Base-by-base conservation (phyloP, 2,113 vertebrate genomes). In the Syngnathus floridae region DNA sequence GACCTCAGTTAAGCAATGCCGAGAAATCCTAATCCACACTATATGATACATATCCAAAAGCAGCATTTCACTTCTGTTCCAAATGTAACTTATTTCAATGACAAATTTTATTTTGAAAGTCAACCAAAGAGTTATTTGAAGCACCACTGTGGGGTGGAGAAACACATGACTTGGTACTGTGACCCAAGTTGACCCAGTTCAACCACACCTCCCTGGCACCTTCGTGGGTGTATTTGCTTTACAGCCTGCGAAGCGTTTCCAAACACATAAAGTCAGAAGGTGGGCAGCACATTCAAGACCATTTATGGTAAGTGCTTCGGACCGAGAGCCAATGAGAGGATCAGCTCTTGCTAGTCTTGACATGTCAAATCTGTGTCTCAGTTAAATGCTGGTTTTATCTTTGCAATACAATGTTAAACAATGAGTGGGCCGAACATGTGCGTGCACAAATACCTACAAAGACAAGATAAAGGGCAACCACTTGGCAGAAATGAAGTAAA, bases 301-400 rank as follows among this genome's bases (percentile, higher is more conserved):
- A 79, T 87, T 87, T 87, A 86, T 83, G 83, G 83, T 71, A 58
- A 64, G 83, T 73, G 75, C 70, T 64, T 57, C 49, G 65, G 67
- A 74, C 60, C 66, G 16, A 5, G 17, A 46, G 75, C 55, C 14
- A 8, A 38, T 45, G 45, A 56, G 56, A 65, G 60, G 55, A 72
- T 38, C 54, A 31, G 54, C 37, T 62, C 67, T 56, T 45, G 35
- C 22, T 31, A 62, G 41, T 63, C 36, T 69, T 38, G 63, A 67
- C 38, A 45, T 16, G 21, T 52, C 21, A 65, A 9, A 22, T 35
- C 64, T 57, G 26, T 55, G 21, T 13, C 1, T 55, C 11, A 11
- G 26, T 14, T 2, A 55, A 31, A 26, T 26, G 22, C 26, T 12
- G 26, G 6, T 36, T 57, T 57, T 57, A 57, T 26, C 70, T 36